phyloP scores from a whole-genome alignment of 2,888 invertebrate species.

The Hanleya hanleyi region DNA sequence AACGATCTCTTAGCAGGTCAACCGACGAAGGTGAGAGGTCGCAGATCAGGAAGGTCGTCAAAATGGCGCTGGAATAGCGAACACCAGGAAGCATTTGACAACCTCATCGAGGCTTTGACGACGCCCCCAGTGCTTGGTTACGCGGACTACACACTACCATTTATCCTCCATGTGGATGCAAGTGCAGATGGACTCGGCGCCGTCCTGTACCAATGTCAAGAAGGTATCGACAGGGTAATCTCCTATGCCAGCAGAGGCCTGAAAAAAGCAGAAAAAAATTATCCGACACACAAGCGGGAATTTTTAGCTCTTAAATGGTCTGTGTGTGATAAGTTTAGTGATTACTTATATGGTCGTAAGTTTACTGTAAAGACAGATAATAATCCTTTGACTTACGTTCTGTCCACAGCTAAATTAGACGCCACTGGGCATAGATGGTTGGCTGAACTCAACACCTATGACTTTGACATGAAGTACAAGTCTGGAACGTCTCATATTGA shows the following conservation, averaged over 20 bases:
- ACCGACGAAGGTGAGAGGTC: too few species aligned
- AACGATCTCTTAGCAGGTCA: background rate
- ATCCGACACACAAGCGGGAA: conserved; percentile 26
- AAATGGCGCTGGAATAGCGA: background rate
- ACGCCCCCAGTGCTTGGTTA: background rate
- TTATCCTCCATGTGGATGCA: conserved; percentile 1
- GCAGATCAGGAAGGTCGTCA: background rate
- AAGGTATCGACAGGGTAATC: conserved; percentile 31
- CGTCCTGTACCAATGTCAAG: conserved; percentile 37
- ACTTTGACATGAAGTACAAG: background rate
- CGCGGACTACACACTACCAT: background rate
- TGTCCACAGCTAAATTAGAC: background rate
- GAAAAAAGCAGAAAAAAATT: conserved; percentile 34
- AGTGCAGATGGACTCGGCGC: conserved; percentile 26
- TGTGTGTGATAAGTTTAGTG: conserved; percentile 26
- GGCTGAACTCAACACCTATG: background rate
- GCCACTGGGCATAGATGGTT: background rate
- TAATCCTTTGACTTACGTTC: conserved; percentile 17
- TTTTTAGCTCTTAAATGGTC: conserved; percentile 30
- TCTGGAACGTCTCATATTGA: background rate
- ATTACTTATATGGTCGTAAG: conserved; percentile 22
- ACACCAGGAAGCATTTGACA: background rate
- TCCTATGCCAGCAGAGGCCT: conserved; percentile 36
- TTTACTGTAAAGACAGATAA: conserved; percentile 15
- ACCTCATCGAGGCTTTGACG: background rate